Conservation (phyloP, 2,888 invertebrate genomes). For the Nomada hirtipes region DNA sequence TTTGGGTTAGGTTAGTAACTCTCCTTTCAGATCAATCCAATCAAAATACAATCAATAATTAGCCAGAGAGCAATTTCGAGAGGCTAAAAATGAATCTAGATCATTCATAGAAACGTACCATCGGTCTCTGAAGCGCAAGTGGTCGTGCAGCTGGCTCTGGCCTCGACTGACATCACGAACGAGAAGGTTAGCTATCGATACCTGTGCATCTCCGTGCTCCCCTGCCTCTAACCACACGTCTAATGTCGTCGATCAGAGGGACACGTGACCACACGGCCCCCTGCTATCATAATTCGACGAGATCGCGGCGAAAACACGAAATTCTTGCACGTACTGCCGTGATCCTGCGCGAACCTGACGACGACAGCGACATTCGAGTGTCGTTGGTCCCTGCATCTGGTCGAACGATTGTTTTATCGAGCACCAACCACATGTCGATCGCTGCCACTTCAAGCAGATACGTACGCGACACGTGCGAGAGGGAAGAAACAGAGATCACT, state of each 20-base stretch:
- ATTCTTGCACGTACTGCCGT: constrained; percentile 30
- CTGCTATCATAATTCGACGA: constrained; percentile 60
- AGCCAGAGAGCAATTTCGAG: background rate
- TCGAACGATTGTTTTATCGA: constrained; percentile 49
- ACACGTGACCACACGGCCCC: constrained; percentile 3
- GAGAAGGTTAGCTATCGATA: constrained; percentile 53
- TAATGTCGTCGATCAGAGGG: constrained; percentile 36
- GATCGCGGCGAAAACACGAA: constrained; percentile 40
- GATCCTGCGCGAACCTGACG: constrained; percentile 16
- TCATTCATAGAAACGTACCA: constrained; percentile 45
- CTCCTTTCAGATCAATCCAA: no score
- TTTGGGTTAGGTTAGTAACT: no score
- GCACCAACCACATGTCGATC: background rate
- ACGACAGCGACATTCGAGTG: constrained; percentile 52
- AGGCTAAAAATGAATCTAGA: background rate
- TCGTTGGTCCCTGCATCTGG: constrained; percentile 25
- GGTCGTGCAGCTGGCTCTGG: constrained; percentile 43
- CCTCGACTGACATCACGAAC: constrained; percentile 68
- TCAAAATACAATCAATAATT: no score
- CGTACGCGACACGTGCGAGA: no score
- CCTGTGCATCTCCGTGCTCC: constrained; percentile 46
- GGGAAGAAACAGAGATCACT: no score
- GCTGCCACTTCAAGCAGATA: background rate
- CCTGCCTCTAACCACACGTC: constrained; percentile 19
- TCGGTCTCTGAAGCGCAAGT: constrained; percentile 67